phyloP scores from a whole-genome alignment of 1,140 invertebrate species.

The Drepana arcuata region DNA sequence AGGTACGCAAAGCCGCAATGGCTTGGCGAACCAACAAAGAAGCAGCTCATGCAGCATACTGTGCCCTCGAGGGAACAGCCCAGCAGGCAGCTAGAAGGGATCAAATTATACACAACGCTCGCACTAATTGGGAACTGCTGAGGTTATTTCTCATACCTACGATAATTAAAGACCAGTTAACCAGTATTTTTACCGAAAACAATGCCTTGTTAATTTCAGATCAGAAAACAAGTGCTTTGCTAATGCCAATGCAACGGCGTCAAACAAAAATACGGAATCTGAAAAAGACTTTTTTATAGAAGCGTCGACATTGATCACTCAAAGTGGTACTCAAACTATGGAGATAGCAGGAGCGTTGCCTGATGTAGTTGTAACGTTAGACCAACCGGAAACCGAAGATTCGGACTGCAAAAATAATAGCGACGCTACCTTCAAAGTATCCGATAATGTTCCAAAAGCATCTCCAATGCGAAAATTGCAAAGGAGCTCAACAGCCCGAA shows the following conservation, averaged over 20 bases:
- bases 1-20: slow-evolving; percentile 80
- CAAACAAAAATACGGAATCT: slow-evolving; percentile 38
- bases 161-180: no score
- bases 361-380: slow-evolving; percentile 33
- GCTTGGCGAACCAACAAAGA: slow-evolving; percentile 84
- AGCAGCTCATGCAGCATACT: slow-evolving; percentile 76
- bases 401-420: slow-evolving; percentile 35
- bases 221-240: slow-evolving; percentile 74
- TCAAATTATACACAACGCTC: slow-evolving; percentile 85
- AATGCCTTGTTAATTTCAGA: slow-evolving; percentile 29
- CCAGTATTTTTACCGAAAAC: no score
- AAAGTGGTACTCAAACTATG: slow-evolving; percentile 28
- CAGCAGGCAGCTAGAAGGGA: slow-evolving; percentile 79
- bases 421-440: slow-evolving; percentile 26
- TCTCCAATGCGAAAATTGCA: slow-evolving; percentile 36
- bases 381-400: slow-evolving; percentile 32
- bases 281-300: slow-evolving; percentile 48
- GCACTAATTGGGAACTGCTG: slow-evolving; percentile 85
- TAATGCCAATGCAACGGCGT: slow-evolving; percentile 18
- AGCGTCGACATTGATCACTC: slow-evolving; percentile 19
- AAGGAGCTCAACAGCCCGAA: slow-evolving; percentile 51
- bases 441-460: slow-evolving; percentile 20
- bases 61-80: slow-evolving; percentile 77
- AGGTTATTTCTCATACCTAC: no score
- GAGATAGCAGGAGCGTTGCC: slow-evolving; percentile 31